Evolutionary conservation across 1,140 invertebrate species (phyloP), one percentile per base, ranked within the genome.

Genomic region (Trichoplusia ni): DNA sequence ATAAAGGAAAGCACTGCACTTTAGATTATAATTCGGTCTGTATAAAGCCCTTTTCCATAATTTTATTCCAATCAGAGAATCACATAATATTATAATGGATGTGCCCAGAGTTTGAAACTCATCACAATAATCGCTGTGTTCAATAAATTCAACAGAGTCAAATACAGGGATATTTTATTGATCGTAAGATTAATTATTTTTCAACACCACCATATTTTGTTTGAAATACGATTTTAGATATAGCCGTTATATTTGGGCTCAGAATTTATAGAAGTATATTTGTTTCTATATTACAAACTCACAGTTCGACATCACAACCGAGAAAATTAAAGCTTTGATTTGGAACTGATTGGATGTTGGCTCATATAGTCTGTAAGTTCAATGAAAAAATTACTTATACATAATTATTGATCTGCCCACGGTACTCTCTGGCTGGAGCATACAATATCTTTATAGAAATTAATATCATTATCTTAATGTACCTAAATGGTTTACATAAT

Each of bases 81-180:
- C 29, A 44, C 33, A 14, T 16, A 2, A 42, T 44, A 44, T 58
- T 14, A n/a, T 23, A 27, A 11, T 11, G 13, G 27, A 60, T 46
- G 23, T 38, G 21, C 51, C 56, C 40, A 79, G 73, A 77, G 79
- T 84, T 88, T 82, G 79, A 81, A 78, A 75, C 51, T 74, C 66
- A 64, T 70, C 72, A 73, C 70, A 77, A 60, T 73, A 78, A 79
- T 74, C 75, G 70, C 77, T 84, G 86, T 89, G 83, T 86, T 85
- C 84, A 89, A 77, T 74, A 82, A 84, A 89, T 80, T 77, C 76
- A 84, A 89, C 86, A 89, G 86, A 89, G 86, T 89, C 75, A 78
- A 80, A 89, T 89, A 89, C 86, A 89, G 86, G 86, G 86, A 89
- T 88, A 89, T 84, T 88, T 86, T 89, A 87, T 78, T 82, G 67